phyloP scores from a whole-genome alignment of 2,113 vertebrate species.

The Oplegnathus fasciatus region DNA sequence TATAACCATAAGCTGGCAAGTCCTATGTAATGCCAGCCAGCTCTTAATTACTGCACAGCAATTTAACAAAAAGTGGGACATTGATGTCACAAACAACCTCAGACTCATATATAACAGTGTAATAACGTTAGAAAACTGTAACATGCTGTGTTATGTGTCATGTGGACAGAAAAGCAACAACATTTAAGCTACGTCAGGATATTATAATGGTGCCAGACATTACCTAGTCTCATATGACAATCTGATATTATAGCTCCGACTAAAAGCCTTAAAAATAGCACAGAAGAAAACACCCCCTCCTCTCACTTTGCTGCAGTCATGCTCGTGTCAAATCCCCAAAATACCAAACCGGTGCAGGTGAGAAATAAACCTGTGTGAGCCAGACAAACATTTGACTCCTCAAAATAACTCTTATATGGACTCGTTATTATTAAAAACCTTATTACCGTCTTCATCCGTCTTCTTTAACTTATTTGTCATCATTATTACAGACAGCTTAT shows the following conservation, averaged over 20 bases:
- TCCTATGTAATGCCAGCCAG: not conserved
- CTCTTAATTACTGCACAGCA: not conserved
- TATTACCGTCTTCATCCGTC: constrained; percentile 28
- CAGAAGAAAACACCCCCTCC: constrained; percentile 6
- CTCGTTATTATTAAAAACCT: constrained; percentile 44
- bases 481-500: constrained; percentile 37
- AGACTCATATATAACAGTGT: not conserved
- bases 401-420: constrained; percentile 35
- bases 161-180: not conserved
- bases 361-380: constrained; percentile 26
- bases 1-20: not conserved
- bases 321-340: constrained; percentile 25
- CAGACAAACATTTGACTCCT: constrained; percentile 46
- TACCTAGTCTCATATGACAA: not conserved
- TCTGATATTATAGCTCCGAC: constrained; percentile 4
- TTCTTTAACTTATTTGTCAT: constrained; percentile 31
- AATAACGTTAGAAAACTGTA: not conserved
- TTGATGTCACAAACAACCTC: not conserved
- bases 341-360: constrained; percentile 23
- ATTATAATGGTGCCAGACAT: not conserved
- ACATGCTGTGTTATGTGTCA: not conserved
- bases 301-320: constrained; percentile 20
- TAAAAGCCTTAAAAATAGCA: constrained; percentile 40
- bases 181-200: constrained; percentile 6
- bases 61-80: not conserved